Conservation (phyloP, 2,797 vertebrate genomes). For the Pitangus sulphuratus region DNA sequence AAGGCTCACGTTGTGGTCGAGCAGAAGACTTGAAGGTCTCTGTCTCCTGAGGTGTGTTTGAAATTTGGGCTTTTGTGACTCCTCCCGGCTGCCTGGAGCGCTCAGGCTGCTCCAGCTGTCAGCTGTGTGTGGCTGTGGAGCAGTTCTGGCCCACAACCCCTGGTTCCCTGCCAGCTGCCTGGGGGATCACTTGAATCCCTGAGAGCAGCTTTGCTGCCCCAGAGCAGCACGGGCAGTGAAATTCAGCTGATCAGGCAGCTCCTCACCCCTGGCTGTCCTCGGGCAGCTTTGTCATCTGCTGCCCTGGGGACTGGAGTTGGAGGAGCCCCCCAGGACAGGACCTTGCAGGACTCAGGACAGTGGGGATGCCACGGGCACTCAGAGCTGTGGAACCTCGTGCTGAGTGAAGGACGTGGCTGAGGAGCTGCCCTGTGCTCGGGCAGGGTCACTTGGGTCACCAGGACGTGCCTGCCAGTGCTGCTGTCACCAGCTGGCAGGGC, state of each 20-base stretch:
- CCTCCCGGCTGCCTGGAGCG: neutral
- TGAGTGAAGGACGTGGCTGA: neutral
- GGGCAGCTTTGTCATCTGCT: neutral
- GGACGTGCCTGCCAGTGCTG: neutral
- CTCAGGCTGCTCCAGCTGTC: neutral
- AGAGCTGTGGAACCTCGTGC: neutral
- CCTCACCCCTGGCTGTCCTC: neutral
- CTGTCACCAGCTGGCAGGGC: neutral
- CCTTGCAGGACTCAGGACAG: neutral
- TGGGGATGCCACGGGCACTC: fast-evolving
- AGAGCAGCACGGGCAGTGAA: neutral
- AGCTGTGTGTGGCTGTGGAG: neutral
- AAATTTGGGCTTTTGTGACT: neutral
- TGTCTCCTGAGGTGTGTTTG: neutral
- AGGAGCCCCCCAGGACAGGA: neutral
- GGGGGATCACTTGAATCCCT: neutral
- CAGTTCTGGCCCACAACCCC: neutral
- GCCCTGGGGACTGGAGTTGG: neutral
- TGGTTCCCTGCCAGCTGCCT: neutral
- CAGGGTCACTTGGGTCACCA: neutral
- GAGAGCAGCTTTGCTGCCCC: neutral
- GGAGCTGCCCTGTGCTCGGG: neutral
- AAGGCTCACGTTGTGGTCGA: fast-evolving
- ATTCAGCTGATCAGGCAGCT: neutral
- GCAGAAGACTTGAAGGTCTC: neutral